Evolutionary conservation across 2,797 vertebrate species (phyloP).

Genomic region (Ibycter americanus): DNA sequence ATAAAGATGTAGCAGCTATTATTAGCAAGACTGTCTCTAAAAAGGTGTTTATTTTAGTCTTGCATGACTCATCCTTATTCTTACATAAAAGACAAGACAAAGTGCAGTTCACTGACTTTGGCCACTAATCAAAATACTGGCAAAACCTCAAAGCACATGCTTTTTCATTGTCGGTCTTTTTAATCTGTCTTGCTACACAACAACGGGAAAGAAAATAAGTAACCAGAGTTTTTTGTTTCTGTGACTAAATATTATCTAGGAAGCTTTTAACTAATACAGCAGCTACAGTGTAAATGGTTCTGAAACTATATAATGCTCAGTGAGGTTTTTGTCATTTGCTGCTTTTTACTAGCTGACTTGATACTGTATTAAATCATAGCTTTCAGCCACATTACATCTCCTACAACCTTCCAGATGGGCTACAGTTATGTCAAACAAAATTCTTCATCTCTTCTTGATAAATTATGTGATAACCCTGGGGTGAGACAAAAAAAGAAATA

Average conservation of each 20-base stretch:
- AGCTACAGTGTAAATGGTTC: not conserved
- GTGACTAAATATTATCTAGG: not conserved
- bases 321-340: not conserved
- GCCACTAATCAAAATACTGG: conserved; percentile 45
- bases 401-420: conserved; percentile 30
- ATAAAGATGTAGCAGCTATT: conserved; percentile 34
- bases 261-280: not conserved
- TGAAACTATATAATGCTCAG: not conserved
- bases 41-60: conserved; percentile 64
- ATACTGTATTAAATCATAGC: not conserved
- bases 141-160: not conserved
- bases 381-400: conserved; percentile 11
- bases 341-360: not conserved
- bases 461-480: conserved; percentile 5
- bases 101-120: conserved; percentile 50
- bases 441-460: conserved; percentile 48
- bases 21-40: conserved; percentile 45
- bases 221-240: not conserved
- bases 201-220: not conserved
- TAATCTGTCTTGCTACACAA: not conserved
- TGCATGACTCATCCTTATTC: conserved; percentile 58
- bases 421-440: conserved; percentile 38
- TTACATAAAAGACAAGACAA: conserved; percentile 62
- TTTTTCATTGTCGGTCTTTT: not conserved
- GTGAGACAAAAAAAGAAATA: not conserved